Base-by-base conservation (phyloP, 2,797 vertebrate genomes). In the Poecilia wingei region DNA sequence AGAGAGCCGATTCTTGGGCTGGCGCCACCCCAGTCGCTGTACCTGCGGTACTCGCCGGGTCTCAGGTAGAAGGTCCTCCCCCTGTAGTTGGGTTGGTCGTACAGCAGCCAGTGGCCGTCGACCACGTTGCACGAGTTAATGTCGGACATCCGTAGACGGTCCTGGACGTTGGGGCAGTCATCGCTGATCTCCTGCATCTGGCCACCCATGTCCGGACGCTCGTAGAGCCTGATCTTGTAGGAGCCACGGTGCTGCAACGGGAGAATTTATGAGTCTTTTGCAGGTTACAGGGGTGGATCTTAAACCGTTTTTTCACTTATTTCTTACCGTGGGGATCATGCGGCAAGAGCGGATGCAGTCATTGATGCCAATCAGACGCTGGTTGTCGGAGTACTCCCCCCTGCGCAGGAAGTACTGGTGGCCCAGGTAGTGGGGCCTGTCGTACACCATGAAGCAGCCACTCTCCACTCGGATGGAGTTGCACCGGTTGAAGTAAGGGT, bases 331-430 rank as follows among this genome's bases (percentile, higher is more conserved):
- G 2, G 93, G 93, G 36, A 94, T 92, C 89, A 92, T 86, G 59
- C 91, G 93, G 69, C 93, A 92, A 64, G 93, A 92, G 45, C 92
- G 89, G 72, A 93, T 88, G 86, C 91, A 90, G 86, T 93, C 92
- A 0, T 81, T 92, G 79, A 93, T 91, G 81, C 93, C 93, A 3
- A 93, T 91, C 90, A 88, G 82, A 66, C 92, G 91, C 90, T 93
- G 93, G 85, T 93, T 94, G 87, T 94, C 93, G 0, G 91, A 87
- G 83, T 94, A 94, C 59, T 94, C 93, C n/a, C 91, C 93, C 57
- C 90, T 79, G 73, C 88, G 89, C 16, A 94, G 88, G 84, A 93
- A 94, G 85, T 88, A 90, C 88, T 94, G 93, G 83, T 90, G 87
- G 79, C 93, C 93, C 72, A 90, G 72, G 72, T 91, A 94, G 41